A percentile compares a stretch with the other conserved stretches of the same genome.
Conservation (phyloP, 2,888 invertebrate species). For the Hoplodrina ambigua region DNA sequence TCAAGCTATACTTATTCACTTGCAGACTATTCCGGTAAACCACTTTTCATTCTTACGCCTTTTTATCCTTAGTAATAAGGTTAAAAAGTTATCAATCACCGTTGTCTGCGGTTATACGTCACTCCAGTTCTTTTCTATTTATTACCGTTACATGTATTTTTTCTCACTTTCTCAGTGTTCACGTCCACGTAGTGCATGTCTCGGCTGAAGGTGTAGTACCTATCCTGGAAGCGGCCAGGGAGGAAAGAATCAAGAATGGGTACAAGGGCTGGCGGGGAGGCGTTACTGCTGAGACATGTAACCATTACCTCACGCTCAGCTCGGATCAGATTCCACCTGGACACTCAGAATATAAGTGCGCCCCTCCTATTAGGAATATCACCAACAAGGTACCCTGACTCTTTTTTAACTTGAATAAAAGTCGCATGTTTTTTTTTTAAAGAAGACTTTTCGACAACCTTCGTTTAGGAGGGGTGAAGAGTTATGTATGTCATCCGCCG, state of each 20-base stretch:
- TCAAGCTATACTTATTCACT: not conserved
- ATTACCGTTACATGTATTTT: not conserved
- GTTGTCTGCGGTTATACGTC: not conserved
- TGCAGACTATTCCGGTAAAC: too few relatives aligned
- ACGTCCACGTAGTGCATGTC: slow-evolving; percentile 92
- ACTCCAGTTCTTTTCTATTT: not conserved
- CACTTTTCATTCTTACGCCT: too few relatives aligned
- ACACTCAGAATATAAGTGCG: slow-evolving; percentile 92
- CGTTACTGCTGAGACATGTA: slow-evolving; percentile 92
- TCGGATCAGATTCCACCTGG: slow-evolving; percentile 91
- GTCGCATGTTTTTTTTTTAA: too few relatives aligned
- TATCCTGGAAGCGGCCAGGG: slow-evolving; percentile 86
- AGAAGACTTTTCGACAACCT: too few relatives aligned
- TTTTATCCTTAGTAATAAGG: too few relatives aligned
- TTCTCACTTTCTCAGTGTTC: slow-evolving; percentile 82
- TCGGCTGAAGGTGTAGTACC: slow-evolving; percentile 90
- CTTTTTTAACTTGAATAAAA: too few relatives aligned
- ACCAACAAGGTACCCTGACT: slow-evolving; percentile 85
- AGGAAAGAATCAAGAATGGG: slow-evolving; percentile 84
- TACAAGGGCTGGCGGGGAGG: slow-evolving; percentile 87
- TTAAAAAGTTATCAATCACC: too few relatives aligned
- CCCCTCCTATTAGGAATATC: slow-evolving; percentile 91
- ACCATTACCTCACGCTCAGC: slow-evolving; percentile 91
- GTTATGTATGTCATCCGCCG: too few relatives aligned
- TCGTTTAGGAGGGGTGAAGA: too few relatives aligned